Percentiles rank a stretch among this genome's conserved stretches.
phyloP scores from a whole-genome alignment of 2,113 vertebrate genomes.

The Dasyurus viverrinus region DNA sequence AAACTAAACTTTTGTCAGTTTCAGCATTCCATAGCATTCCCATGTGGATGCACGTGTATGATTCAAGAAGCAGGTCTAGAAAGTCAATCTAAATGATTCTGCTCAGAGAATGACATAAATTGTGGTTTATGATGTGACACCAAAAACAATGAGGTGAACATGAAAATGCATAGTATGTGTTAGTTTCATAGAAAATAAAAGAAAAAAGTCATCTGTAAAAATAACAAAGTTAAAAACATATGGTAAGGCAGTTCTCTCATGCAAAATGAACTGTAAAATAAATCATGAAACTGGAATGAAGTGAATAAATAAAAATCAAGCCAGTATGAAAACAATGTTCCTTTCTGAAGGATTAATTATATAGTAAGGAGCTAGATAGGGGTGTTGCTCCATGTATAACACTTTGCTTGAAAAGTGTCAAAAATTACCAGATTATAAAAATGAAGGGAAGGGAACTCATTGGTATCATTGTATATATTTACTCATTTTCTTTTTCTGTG shows the following conservation, averaged over 20 bases:
- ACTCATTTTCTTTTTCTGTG: neutral
- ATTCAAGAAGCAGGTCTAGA: neutral
- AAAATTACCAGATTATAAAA: neutral
- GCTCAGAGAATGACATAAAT: neutral
- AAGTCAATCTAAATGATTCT: accelerated
- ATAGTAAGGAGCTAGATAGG: neutral
- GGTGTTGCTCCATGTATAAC: neutral
- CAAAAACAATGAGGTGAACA: accelerated
- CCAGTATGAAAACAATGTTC: neutral
- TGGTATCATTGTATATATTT: neutral
- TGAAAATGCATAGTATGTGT: accelerated
- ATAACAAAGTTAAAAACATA: neutral
- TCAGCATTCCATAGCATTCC: neutral
- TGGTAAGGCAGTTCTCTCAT: neutral
- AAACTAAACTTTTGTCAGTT: accelerated
- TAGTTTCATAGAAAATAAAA: neutral
- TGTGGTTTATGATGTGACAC: neutral
- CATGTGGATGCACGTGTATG: accelerated
- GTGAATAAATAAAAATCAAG: accelerated
- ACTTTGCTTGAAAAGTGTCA: neutral
- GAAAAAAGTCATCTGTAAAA: no score
- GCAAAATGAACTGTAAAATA: neutral
- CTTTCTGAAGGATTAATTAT: neutral
- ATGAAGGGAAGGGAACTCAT: accelerated
- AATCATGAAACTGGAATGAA: neutral